phyloP scores from a whole-genome alignment of 2,113 vertebrate species.

The Agapornis roseicollis region DNA sequence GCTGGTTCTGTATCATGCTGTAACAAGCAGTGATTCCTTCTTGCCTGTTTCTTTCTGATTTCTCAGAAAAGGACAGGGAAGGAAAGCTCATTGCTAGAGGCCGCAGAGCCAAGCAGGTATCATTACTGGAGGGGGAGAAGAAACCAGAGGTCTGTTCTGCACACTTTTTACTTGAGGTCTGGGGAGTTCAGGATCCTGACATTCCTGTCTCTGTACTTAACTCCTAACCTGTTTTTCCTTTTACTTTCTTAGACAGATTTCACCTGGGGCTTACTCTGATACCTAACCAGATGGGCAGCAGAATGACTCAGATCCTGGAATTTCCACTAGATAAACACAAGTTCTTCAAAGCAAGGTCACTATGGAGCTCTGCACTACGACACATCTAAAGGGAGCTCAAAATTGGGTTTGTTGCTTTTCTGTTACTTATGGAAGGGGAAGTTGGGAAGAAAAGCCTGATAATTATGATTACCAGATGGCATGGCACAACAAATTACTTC shows the following conservation, averaged over 20 bases:
- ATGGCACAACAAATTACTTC: neutral
- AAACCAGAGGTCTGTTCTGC: neutral
- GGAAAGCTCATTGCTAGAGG: accelerated
- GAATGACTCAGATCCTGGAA: neutral
- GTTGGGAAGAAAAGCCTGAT: neutral
- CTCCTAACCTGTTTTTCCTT: neutral
- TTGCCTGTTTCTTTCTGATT: neutral
- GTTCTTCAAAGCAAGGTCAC: neutral
- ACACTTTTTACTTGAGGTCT: neutral
- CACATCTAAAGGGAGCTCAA: neutral
- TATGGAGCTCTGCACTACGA: accelerated
- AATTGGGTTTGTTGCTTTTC: neutral
- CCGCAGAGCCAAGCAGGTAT: accelerated
- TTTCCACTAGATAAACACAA: neutral
- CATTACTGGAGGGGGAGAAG: neutral
- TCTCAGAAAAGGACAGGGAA: neutral
- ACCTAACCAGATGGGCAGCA: neutral
- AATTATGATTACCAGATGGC: neutral
- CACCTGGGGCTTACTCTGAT: neutral
- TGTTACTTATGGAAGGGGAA: neutral
- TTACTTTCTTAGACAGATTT: neutral
- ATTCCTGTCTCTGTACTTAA: neutral
- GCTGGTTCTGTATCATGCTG: neutral
- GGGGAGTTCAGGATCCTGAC: accelerated
- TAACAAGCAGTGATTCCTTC: neutral